Base-by-base conservation (phyloP, 2,797 vertebrate species). In the Diplodus puntazzo region DNA sequence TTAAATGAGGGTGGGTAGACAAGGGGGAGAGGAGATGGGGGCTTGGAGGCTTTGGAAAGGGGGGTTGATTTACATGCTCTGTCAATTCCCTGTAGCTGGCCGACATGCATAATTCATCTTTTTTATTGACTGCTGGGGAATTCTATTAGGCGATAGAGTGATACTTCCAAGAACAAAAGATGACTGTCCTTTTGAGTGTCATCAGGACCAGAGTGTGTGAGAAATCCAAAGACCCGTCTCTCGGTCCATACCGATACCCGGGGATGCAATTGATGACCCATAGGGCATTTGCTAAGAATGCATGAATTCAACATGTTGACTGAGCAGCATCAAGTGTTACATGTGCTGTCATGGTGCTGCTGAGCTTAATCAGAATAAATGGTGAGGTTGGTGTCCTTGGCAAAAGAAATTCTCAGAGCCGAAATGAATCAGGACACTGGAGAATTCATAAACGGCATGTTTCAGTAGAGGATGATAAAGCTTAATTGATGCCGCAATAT, bases 51-150 rank as follows among this genome's bases (percentile, higher is more conserved):
- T 77, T 86, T 50, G 83, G 86, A 85, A 64, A 84, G 50, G 86
- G 53, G 55, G 87, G 76, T 66, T 86, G 86, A 95, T 95, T 94
- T 93, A 91, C 92, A 95, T 92, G 90, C 90, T 85, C 88, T 86
- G 88, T 88, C 92, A 86, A 92, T 92, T 81, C 87, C 67, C 84
- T 39, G 75, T 86, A 82, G 90, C 89, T 69, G 75, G 83, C 68
- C 77, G 53, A 74, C 85, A 92, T 95, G 88, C 88, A 94, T 93
- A 92, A 95, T 94, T 94, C 93, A 94, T 93, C 86, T 77, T 5
- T 84, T 89, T 94, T 92, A 94, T 92, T 93, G 93, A 94, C 90
- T 92, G 76, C 85, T 79, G 69, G 79, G 75, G 88, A 88, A 94
- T 94, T 93, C 86, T 94, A 92, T 94, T 92, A 93, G 89, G 87